Percentiles rank a stretch among this genome's conserved stretches.
phyloP scores from a whole-genome alignment of 2,888 invertebrate species.

The Drosophila mulleri region DNA sequence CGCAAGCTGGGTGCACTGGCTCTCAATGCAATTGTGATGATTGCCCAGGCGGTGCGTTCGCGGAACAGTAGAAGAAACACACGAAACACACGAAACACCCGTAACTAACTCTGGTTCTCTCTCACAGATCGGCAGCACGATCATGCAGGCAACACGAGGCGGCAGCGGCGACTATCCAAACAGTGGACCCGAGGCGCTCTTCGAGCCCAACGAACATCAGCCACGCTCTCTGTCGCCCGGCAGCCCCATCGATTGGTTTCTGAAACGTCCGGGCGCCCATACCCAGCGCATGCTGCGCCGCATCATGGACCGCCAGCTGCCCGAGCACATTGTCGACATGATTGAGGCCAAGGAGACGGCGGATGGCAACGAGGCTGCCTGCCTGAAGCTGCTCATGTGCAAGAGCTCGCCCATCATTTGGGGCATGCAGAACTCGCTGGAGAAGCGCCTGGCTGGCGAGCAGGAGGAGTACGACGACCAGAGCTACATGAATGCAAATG shows the following conservation, averaged over 20 bases:
- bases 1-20: conserved; percentile 92
- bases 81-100: neutral
- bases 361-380: conserved; percentile 88
- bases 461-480: conserved; percentile 62
- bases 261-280: conserved; percentile 87
- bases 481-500: conserved; percentile 74
- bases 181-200: conserved; percentile 70
- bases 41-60: conserved; percentile 91
- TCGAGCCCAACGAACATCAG: conserved; percentile 67
- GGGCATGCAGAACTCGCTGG: conserved; percentile 90
- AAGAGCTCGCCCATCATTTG: conserved; percentile 91
- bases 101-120: neutral
- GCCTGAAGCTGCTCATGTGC: conserved; percentile 90
- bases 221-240: conserved; percentile 80
- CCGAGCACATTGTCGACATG: conserved; percentile 87
- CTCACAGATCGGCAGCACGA: conserved; percentile 75
- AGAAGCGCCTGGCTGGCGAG: conserved; percentile 59
- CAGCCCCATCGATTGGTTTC: conserved; percentile 88
- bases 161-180: conserved; percentile 7
- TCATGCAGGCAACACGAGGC: conserved; percentile 67
- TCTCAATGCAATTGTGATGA: conserved; percentile 92
- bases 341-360: conserved; percentile 86
- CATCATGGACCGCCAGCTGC: conserved; percentile 88
- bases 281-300: conserved; percentile 86
- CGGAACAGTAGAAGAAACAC: conserved; percentile 69